These are phyloP conservation scores for Chrysoperla carnea DNA, from an alignment of 1,140 invertebrate species.

Conservation along the genomic window DNA sequence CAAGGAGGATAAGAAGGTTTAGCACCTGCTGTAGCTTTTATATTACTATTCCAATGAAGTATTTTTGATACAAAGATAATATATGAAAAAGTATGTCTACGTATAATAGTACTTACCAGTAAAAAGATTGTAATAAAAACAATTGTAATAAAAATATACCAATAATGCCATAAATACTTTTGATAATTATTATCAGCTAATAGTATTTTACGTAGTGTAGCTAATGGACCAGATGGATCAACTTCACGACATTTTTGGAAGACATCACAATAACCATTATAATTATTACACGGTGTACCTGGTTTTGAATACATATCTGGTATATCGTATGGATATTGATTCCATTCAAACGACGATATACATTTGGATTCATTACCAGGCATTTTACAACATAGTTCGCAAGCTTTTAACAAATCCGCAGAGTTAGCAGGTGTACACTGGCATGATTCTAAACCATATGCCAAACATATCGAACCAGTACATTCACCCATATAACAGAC, in stretches of 20 bases:
- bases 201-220: conserved; percentile 69
- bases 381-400: conserved; percentile 76
- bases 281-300: conserved; percentile 93
- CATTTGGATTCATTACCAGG: conserved; percentile 66
- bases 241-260: conserved; percentile 94
- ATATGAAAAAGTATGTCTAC: conserved; percentile 8
- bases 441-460: conserved; percentile 89
- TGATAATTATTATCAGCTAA: conserved; percentile 76
- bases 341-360: conserved; percentile 82
- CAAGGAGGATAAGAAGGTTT: too few relatives aligned
- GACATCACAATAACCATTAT: conserved; percentile 97
- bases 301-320: conserved; percentile 88
- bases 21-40: too few relatives aligned
- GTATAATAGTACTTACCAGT: conserved; percentile 43
- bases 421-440: conserved; percentile 62
- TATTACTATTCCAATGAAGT: too few relatives aligned
- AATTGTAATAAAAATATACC: conserved; percentile 67
- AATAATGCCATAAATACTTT: conserved; percentile 66
- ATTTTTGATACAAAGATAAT: neutral
- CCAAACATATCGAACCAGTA: conserved; percentile 80
- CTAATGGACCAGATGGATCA: conserved; percentile 86
- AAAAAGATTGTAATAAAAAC: conserved; percentile 52
- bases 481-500: conserved; percentile 93
- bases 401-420: conserved; percentile 59
- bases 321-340: conserved; percentile 70